Conservation (phyloP, 2,113 vertebrate species). For the Phrynosoma blainvillii region DNA sequence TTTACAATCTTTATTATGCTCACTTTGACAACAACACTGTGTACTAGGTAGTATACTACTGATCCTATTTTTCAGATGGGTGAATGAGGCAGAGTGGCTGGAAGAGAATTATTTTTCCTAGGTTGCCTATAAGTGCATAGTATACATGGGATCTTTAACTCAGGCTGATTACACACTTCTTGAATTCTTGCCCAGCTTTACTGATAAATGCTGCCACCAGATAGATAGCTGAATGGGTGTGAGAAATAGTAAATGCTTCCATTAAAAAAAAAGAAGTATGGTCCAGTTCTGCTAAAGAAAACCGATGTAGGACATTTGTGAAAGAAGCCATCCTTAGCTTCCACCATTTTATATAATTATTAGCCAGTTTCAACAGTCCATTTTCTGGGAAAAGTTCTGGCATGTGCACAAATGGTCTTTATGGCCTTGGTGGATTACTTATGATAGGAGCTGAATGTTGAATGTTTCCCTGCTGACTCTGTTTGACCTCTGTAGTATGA, state of each 20-base stretch:
- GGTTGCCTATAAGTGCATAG: not conserved
- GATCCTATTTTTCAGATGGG: not conserved
- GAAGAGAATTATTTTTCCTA: not conserved
- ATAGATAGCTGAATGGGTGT: too few species aligned
- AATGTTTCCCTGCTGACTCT: too few species aligned
- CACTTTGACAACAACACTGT: not conserved
- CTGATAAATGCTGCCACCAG: too few species aligned
- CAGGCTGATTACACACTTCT: not conserved
- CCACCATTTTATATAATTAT: not conserved
- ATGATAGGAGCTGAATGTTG: too few species aligned
- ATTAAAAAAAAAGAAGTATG: too few species aligned
- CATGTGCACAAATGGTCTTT: too few species aligned
- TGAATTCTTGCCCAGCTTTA: too few species aligned
- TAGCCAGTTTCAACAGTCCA: not conserved
- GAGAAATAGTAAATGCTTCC: too few species aligned
- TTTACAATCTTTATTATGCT: not conserved
- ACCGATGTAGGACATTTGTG: not conserved
- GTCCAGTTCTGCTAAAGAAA: not conserved
- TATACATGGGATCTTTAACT: not conserved
- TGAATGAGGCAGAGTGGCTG: not conserved
- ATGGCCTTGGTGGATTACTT: too few species aligned
- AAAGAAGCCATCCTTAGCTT: not conserved
- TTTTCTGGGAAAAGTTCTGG: not conserved
- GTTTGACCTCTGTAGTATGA: too few species aligned
- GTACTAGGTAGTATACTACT: not conserved